These are phyloP conservation scores for Phytoseiulus persimilis DNA, from an alignment of 2,888 invertebrate species.

Conservation along the genomic window DNA sequence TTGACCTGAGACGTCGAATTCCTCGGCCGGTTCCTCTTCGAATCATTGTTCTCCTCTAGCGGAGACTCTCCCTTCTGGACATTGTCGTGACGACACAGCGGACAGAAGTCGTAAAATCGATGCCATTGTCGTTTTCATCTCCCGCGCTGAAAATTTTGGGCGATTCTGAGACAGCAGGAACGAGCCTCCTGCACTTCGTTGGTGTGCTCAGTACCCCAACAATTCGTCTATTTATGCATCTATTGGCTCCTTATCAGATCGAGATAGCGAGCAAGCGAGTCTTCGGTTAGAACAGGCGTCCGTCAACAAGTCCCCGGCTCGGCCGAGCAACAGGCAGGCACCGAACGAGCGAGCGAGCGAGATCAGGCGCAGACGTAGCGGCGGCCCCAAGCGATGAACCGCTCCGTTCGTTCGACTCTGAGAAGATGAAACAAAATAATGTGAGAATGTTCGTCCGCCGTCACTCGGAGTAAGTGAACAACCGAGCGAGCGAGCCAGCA, in stretches of 20 bases:
- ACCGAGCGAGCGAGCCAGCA: neutral
- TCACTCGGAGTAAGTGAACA: neutral
- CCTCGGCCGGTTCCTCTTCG: too few relatives aligned
- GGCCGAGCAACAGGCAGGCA: neutral
- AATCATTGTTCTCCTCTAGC: too few relatives aligned
- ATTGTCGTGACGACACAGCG: too few relatives aligned
- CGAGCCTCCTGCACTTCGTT: too few relatives aligned
- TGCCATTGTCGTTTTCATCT: too few relatives aligned
- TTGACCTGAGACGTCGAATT: too few relatives aligned
- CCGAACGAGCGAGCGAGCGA: neutral
- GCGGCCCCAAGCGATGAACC: constrained; percentile 5
- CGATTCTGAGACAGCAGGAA: too few relatives aligned
- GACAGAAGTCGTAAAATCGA: too few relatives aligned
- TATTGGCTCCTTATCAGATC: neutral
- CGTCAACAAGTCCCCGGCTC: neutral
- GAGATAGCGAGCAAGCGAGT: neutral
- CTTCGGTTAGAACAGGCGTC: neutral
- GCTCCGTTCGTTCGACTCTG: neutral
- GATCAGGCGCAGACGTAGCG: neutral
- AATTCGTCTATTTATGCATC: neutral
- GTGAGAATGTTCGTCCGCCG: neutral
- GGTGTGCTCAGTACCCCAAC: neutral
- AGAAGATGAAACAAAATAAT: constrained; percentile 5
- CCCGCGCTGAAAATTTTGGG: too few relatives aligned
- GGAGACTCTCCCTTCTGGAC: too few relatives aligned